Evolutionary conservation across 2,797 vertebrate species (phyloP).

Genomic region (Poeciliopsis infans): DNA sequence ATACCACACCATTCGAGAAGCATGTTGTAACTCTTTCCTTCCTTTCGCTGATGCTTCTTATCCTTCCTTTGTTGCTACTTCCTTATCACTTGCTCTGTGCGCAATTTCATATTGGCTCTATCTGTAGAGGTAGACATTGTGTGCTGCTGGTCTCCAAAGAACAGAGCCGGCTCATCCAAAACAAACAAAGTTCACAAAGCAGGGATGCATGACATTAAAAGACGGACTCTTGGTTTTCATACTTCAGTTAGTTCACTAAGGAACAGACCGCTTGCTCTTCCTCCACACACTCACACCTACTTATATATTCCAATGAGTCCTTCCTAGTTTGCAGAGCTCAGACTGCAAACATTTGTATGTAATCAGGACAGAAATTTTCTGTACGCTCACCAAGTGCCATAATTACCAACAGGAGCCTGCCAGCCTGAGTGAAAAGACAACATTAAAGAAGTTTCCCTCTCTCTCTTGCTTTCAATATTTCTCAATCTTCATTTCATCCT

Average conservation of each 20-base stretch:
- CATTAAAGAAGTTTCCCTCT: constrained; percentile 45
- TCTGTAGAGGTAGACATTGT: constrained; percentile 66
- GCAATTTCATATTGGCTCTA: constrained; percentile 59
- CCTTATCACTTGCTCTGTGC: constrained; percentile 28
- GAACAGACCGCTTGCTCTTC: constrained; percentile 18
- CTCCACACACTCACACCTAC: constrained; percentile 22
- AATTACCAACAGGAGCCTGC: constrained; percentile 66
- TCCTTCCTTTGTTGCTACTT: constrained; percentile 32
- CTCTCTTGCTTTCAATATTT: constrained; percentile 33
- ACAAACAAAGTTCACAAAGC: constrained; percentile 64
- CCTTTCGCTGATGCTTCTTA: constrained; percentile 21
- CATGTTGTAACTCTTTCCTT: constrained; percentile 22
- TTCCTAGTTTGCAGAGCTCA: constrained; percentile 57
- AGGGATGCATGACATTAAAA: constrained; percentile 65
- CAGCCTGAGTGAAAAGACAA: constrained; percentile 50
- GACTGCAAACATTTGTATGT: constrained; percentile 62
- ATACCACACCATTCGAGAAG: not conserved
- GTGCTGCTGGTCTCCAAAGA: constrained; percentile 64
- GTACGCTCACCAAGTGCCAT: constrained; percentile 52
- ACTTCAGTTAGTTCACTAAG: constrained; percentile 26
- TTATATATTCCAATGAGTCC: constrained; percentile 67
- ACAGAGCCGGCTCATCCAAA: constrained; percentile 66
- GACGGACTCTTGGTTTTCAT: constrained; percentile 35
- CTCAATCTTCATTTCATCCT: constrained; percentile 62
- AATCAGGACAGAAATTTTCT: constrained; percentile 64